Conservation (phyloP, 2,797 vertebrate genomes). For the Bradypus variegatus region DNA sequence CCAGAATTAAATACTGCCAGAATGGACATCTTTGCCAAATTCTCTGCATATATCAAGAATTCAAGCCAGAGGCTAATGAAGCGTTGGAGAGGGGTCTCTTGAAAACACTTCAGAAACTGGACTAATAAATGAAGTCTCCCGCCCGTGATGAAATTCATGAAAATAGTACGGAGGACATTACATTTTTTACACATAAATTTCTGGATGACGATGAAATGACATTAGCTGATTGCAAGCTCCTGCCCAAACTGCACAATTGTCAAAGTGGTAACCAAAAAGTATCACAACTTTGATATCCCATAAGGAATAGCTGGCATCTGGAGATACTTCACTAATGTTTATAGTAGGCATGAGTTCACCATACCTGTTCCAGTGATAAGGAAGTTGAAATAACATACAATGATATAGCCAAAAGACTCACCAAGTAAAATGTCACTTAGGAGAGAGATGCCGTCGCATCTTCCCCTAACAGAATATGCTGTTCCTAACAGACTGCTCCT, state of each 20-base stretch:
- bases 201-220: constrained; percentile 97
- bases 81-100: constrained; percentile 89
- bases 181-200: constrained; percentile 86
- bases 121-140: constrained; percentile 90
- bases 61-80: constrained; percentile 50
- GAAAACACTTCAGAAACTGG: constrained; percentile 96
- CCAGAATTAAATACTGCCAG: too few relatives aligned
- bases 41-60: too few relatives aligned
- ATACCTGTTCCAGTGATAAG: constrained; percentile 95
- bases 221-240: constrained; percentile 94
- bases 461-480: constrained; percentile 58
- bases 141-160: constrained; percentile 97
- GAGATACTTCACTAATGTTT: constrained; percentile 94
- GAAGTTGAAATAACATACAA: constrained; percentile 97
- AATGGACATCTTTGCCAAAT: too few relatives aligned
- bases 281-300: constrained; percentile 94
- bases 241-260: constrained; percentile 97
- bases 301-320: constrained; percentile 92
- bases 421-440: constrained; percentile 80
- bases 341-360: constrained; percentile 94
- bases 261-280: constrained; percentile 96
- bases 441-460: constrained; percentile 42
- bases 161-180: constrained; percentile 92
- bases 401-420: constrained; percentile 96
- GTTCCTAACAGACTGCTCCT: constrained; percentile 78